Evolutionary conservation across 2,113 vertebrate genomes (phyloP).

Genomic region (Otocyon megalotis): DNA sequence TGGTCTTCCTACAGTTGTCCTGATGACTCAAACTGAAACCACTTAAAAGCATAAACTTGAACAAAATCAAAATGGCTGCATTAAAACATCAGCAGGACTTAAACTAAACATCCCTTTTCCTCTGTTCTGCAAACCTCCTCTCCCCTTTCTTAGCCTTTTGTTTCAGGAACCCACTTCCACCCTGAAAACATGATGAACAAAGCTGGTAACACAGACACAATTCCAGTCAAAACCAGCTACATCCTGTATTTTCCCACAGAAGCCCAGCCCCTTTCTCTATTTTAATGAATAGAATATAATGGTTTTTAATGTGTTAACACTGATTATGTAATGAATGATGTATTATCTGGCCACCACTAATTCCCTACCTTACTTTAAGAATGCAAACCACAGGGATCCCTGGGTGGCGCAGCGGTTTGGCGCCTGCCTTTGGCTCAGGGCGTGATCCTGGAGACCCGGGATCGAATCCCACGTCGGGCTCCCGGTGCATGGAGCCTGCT

Average conservation of each 20-base stretch:
- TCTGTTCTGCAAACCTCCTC: background rate
- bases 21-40: background rate
- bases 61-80: background rate
- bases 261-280: background rate
- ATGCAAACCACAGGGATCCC: background rate
- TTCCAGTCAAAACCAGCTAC: background rate
- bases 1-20: background rate
- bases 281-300: background rate
- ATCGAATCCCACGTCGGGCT: too few relatives aligned
- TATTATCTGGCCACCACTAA: too few relatives aligned
- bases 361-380: background rate
- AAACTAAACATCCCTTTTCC: background rate
- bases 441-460: too few relatives aligned
- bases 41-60: background rate
- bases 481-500: too few relatives aligned
- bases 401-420: too few relatives aligned
- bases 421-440: too few relatives aligned
- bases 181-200: background rate
- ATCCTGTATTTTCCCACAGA: background rate
- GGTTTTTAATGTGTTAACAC: background rate
- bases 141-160: background rate
- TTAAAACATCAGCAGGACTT: background rate
- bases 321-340: too few relatives aligned
- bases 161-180: background rate
- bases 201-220: fast-evolving